phyloP scores from a whole-genome alignment of 1,140 invertebrate species.

The Neocloeon triangulifer region DNA sequence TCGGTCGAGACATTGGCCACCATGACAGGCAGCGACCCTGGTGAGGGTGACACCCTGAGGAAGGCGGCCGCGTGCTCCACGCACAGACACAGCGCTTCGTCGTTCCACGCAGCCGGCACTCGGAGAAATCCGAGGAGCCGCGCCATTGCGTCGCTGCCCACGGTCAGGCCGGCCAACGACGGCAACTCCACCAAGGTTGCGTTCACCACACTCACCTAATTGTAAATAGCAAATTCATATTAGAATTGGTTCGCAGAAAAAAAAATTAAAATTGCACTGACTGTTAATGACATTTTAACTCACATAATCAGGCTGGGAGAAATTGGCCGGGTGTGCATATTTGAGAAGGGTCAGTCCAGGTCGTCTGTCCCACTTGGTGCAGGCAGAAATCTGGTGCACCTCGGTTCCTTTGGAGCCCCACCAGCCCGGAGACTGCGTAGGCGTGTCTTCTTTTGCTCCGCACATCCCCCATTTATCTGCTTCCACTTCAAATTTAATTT shows the following conservation, averaged over 20 bases:
- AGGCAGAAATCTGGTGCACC: conserved; percentile 50
- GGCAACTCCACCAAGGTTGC: conserved; percentile 60
- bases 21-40: no score
- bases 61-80: conserved; percentile 42
- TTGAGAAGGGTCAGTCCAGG: conserved; percentile 74
- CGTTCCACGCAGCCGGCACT: conserved; percentile 40
- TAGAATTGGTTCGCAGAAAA: no score
- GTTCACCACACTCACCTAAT: conserved; percentile 45
- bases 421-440: conserved; percentile 51
- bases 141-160: conserved; percentile 47
- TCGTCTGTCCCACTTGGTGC: conserved; percentile 51
- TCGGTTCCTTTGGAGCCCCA: conserved; percentile 68
- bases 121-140: conserved; percentile 58
- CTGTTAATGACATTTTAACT: conserved; percentile 6
- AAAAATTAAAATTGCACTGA: no score
- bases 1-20: no score
- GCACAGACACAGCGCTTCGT: no score
- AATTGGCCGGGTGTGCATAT: conserved; percentile 66
- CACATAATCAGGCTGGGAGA: conserved; percentile 63
- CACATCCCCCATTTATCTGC: conserved; percentile 60
- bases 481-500: neutral
- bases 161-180: conserved; percentile 36
- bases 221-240: conserved; percentile 5
- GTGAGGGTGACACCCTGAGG: no score
- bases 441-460: conserved; percentile 45